Base-by-base conservation (phyloP, 2,888 invertebrate species). In the Drosophila phalerata region DNA sequence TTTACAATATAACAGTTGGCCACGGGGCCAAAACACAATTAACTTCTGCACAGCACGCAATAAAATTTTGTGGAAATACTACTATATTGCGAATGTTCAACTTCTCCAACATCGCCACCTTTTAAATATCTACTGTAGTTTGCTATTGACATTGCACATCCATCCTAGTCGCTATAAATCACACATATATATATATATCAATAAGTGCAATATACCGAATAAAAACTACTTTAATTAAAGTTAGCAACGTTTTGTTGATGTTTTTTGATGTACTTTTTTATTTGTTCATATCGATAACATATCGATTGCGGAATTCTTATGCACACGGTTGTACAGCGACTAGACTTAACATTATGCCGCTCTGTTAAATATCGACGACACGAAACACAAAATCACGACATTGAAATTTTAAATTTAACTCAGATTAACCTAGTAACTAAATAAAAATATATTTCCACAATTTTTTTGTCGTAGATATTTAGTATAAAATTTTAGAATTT, bases 181-280 rank as follows among this genome's bases (percentile, higher is more conserved):
- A 6, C 3, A 40, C 15, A 13, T 49, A 4, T 3, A 4, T 19
- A 13, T 49, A 4, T 3, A 4, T 22, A 15, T 22, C 22, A 10
- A 19, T 49, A 30, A 11, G 10, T 2, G 9, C n/a, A 51, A 34
- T 11, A n/a, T 25, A 28, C 17, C 25, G 22, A 30, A 10, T 17
- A 43, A 11, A 19, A 49, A 43, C 19, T 49, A 8, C 11, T 32
- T 47, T 37, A 19, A 11, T 13, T 25, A 8, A 48, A 30, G 10
- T n/a, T 17, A 22, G 6, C 30, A 57, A 52, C 9, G 34, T 47
- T 47, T 19, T 17, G 17, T 22, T 38, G 11, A 8, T 30, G 22
- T 38, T 56, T 42, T 52, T 19, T 52, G 32, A 32, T 32, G 32
- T 32, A 32, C 32, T 69, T 58, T 61, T 73, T 60, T 40, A 52